phyloP scores from a whole-genome alignment of 2,888 invertebrate species.

The Sipha maydis region DNA sequence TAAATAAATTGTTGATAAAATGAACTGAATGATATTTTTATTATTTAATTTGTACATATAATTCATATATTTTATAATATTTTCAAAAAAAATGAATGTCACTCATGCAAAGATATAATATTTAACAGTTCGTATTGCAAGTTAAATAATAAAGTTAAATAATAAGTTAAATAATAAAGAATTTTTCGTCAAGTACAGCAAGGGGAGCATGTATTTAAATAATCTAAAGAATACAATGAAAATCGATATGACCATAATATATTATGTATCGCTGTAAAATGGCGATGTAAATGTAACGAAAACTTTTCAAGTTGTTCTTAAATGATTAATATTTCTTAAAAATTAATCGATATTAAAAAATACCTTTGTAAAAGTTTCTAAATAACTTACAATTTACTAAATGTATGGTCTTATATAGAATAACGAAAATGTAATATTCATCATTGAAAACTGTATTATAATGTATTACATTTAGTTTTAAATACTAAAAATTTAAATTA shows the following conservation, averaged over 20 bases:
- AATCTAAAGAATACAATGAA: not conserved
- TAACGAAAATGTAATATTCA: too few relatives aligned
- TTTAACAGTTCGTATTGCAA: not conserved
- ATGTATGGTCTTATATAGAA: too few relatives aligned
- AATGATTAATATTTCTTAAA: not conserved
- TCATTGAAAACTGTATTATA: too few relatives aligned
- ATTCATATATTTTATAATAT: too few relatives aligned
- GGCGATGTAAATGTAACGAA: not conserved
- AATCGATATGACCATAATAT: not conserved
- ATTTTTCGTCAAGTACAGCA: not conserved
- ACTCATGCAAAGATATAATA: not conserved
- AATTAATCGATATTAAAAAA: not conserved
- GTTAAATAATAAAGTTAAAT: constrained; percentile 7
- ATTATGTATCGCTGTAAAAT: not conserved
- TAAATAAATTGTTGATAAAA: too few relatives aligned
- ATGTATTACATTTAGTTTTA: too few relatives aligned
- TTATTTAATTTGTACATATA: too few relatives aligned
- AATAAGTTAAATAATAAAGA: not conserved
- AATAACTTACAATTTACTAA: too few relatives aligned
- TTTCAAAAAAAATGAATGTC: too few relatives aligned
- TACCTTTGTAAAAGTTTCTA: too few relatives aligned
- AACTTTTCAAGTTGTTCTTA: not conserved
- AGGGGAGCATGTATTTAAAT: not conserved
- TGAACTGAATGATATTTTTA: too few relatives aligned
- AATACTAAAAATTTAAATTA: too few relatives aligned